Conservation (phyloP, 2,113 vertebrate species). For the Girardinichthys multiradiatus region DNA sequence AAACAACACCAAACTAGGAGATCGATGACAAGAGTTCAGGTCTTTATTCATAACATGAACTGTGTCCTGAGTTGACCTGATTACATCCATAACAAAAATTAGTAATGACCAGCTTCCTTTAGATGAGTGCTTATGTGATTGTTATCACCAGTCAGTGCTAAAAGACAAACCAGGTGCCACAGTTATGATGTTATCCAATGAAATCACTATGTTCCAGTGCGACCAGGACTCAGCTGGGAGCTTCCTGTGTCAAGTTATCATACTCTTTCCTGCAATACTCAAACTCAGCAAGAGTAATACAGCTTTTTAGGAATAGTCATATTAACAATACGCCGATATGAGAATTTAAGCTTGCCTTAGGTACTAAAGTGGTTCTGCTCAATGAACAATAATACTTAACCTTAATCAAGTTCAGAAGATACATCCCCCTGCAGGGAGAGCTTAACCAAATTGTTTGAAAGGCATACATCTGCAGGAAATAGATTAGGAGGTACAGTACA, state of each 20-base stretch:
- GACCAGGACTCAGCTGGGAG: not conserved
- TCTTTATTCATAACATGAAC: too few species aligned
- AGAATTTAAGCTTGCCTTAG: not conserved
- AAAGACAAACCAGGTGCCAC: not conserved
- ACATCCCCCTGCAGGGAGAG: constrained; percentile 1
- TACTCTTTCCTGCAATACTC: not conserved
- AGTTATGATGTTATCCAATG: not conserved
- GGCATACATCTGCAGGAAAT: not conserved
- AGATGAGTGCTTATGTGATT: too few species aligned
- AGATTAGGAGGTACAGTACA: not conserved
- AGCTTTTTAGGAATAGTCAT: not conserved
- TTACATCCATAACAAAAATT: too few species aligned
- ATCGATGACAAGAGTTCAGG: too few species aligned
- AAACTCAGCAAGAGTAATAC: not conserved
- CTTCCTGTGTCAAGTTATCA: not conserved
- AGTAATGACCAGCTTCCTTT: too few species aligned
- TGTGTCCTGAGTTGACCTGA: too few species aligned
- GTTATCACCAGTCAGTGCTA: not conserved
- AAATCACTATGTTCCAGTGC: not conserved
- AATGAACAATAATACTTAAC: not conserved
- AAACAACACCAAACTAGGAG: too few species aligned
- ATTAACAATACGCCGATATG: not conserved
- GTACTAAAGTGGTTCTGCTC: not conserved
- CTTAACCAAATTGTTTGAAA: constrained; percentile 6
- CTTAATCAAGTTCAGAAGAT: constrained; percentile 3